Conservation (phyloP, 2,113 vertebrate species). For the Platycercus adscitus region DNA sequence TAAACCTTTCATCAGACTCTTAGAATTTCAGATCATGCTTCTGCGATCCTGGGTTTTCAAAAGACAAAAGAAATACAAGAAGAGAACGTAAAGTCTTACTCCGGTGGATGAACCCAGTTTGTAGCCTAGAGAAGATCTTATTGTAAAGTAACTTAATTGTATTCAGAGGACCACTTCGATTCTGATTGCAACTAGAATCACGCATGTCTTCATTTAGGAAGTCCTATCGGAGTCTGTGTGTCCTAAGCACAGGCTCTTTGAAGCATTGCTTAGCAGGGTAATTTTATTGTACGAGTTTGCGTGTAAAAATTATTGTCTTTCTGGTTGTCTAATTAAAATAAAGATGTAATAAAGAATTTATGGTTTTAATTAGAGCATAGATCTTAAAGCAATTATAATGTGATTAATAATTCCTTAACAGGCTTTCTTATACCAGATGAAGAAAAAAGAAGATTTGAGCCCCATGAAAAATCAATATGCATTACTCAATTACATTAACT, state of each 20-base stretch:
- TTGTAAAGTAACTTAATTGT: slow-evolving; percentile 19
- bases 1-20: slow-evolving; percentile 46
- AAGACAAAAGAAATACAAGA: slow-evolving; percentile 28
- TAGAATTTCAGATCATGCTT: slow-evolving; percentile 24
- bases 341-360: slow-evolving; percentile 81
- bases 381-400: slow-evolving; percentile 80
- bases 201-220: slow-evolving; percentile 18
- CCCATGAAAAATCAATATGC: slow-evolving; percentile 77
- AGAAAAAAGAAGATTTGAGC: slow-evolving; percentile 67
- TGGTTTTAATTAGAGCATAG: slow-evolving; percentile 79
- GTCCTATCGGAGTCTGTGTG: background rate
- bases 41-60: background rate
- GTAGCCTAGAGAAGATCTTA: background rate
- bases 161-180: slow-evolving; percentile 10
- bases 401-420: slow-evolving; percentile 82
- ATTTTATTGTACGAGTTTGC: slow-evolving; percentile 74
- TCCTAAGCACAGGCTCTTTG: slow-evolving; percentile 14
- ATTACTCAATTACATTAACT: slow-evolving; percentile 77
- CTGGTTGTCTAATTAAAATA: slow-evolving; percentile 82
- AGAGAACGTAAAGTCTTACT: background rate
- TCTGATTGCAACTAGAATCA: slow-evolving; percentile 2
- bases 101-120: background rate
- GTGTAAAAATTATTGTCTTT: slow-evolving; percentile 82
- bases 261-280: slow-evolving; percentile 66
- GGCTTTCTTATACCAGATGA: slow-evolving; percentile 64